phyloP scores from a whole-genome alignment of 2,888 invertebrate species.

The Cosmia pyralina region DNA sequence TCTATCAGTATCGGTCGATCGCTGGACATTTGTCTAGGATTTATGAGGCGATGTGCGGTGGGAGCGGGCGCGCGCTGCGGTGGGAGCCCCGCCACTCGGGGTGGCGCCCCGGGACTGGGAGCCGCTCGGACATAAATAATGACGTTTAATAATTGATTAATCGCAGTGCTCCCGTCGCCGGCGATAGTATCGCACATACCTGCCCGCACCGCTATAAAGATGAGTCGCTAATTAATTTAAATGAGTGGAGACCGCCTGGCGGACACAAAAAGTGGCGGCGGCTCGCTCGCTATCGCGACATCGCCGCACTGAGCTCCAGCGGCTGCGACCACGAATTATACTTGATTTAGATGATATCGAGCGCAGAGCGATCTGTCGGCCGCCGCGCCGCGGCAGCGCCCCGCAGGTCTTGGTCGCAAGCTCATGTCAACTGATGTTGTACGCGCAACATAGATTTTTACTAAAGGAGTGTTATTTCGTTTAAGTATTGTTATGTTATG shows the following conservation, averaged over 20 bases:
- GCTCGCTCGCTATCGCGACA: slow-evolving; percentile 67
- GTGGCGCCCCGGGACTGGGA: slow-evolving; percentile 70
- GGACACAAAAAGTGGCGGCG: slow-evolving; percentile 67
- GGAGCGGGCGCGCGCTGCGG: slow-evolving; percentile 9
- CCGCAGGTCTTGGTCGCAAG: slow-evolving; percentile 45
- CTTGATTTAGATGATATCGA: slow-evolving; percentile 77
- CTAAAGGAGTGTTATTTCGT: too few species aligned
- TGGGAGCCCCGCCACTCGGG: slow-evolving; percentile 31
- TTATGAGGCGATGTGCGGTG: slow-evolving; percentile 67
- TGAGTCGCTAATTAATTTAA: slow-evolving; percentile 86
- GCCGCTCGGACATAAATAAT: slow-evolving; percentile 78
- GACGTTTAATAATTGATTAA: slow-evolving; percentile 88
- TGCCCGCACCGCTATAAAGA: slow-evolving; percentile 70
- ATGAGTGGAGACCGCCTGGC: slow-evolving; percentile 77
- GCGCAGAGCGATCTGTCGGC: slow-evolving; percentile 60
- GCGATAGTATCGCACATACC: slow-evolving; percentile 67
- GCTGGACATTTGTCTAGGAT: slow-evolving; percentile 70
- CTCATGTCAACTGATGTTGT: too few species aligned
- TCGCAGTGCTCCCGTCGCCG: slow-evolving; percentile 72
- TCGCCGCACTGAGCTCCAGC: slow-evolving; percentile 61
- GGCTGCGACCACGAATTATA: slow-evolving; percentile 68
- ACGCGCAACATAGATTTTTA: too few species aligned
- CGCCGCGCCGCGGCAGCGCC: slow-evolving; percentile 30
- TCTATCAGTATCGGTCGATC: slow-evolving; percentile 77
- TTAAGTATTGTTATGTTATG: too few species aligned